These are phyloP conservation scores for Paragorgia papillata DNA, from an alignment of 92 coral and sea anemone species.

Conservation along the genomic window DNA sequence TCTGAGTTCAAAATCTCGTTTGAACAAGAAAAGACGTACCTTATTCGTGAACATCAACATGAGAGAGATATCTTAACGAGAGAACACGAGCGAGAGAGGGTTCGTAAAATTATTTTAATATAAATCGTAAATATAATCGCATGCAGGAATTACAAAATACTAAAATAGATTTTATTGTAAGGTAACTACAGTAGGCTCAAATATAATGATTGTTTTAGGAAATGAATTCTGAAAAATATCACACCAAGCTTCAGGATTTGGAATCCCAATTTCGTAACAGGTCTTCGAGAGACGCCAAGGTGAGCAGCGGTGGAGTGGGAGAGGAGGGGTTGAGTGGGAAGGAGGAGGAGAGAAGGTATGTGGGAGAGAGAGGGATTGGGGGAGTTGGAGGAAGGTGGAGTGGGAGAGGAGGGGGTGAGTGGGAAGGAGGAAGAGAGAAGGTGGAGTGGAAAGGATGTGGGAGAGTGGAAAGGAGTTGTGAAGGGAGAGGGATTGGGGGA, in stretches of 20 bases:
- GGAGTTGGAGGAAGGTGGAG: too few species aligned
- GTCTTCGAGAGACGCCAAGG: constrained; percentile 78
- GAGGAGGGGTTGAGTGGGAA: too few species aligned
- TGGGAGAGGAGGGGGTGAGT: too few species aligned
- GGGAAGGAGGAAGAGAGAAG: too few species aligned
- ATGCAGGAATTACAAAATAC: too few species aligned
- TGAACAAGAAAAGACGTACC: constrained; percentile 91
- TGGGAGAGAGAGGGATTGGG: too few species aligned
- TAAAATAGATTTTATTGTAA: too few species aligned
- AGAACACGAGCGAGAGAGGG: constrained; percentile 93
- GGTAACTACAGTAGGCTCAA: too few species aligned
- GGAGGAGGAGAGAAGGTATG: too few species aligned
- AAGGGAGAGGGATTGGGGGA: too few species aligned
- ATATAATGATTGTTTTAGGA: constrained; percentile 77
- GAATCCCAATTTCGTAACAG: constrained; percentile 73
- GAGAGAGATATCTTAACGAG: constrained; percentile 76
- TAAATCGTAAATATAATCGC: not conserved
- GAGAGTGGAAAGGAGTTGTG: too few species aligned
- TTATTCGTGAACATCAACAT: constrained; percentile 77
- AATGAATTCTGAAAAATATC: constrained; percentile 72
- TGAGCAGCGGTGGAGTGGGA: constrained; percentile 8
- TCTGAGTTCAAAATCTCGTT: constrained; percentile 84
- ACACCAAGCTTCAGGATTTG: constrained; percentile 70
- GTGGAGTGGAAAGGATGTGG: too few species aligned
- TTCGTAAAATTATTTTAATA: constrained; percentile 10